These are phyloP conservation scores for Pantherophis guttatus DNA, from an alignment of 2,113 vertebrate genomes.

Conservation along the genomic window DNA sequence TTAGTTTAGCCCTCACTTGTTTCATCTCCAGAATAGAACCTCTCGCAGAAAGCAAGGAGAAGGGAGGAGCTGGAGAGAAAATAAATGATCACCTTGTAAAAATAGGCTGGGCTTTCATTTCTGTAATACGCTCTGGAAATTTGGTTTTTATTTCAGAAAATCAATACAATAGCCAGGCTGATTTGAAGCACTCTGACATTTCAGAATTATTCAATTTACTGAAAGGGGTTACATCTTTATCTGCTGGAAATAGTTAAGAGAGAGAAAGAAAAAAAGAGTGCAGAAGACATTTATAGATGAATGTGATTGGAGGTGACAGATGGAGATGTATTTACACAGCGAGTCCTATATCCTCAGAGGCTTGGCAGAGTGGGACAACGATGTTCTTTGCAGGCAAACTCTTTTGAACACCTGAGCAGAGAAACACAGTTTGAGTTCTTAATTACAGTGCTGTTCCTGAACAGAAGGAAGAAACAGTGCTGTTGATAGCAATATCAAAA, in stretches of 20 bases:
- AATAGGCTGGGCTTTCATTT: slow-evolving; percentile 9
- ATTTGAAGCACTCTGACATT: slow-evolving; percentile 38
- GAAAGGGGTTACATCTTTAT: slow-evolving; percentile 52
- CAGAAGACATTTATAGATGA: slow-evolving; percentile 33
- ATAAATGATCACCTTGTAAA: slow-evolving; percentile 37
- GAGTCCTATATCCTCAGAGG: slow-evolving; percentile 37
- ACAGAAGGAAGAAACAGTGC: background rate
- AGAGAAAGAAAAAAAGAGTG: slow-evolving; percentile 14
- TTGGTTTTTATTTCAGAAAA: slow-evolving; percentile 46
- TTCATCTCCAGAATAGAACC: slow-evolving; percentile 71
- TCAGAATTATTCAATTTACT: slow-evolving; percentile 48
- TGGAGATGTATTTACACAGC: slow-evolving; percentile 41
- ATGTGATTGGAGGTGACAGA: slow-evolving; percentile 26
- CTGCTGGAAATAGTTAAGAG: slow-evolving; percentile 39
- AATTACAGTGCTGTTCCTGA: background rate
- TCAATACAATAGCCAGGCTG: slow-evolving; percentile 55
- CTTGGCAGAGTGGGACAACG: background rate
- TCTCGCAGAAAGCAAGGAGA: slow-evolving; percentile 53
- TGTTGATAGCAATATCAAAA: background rate
- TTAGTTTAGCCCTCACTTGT: slow-evolving; percentile 74
- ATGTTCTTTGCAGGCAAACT: slow-evolving; percentile 23
- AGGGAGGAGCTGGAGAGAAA: slow-evolving; percentile 16
- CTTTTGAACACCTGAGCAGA: slow-evolving; percentile 22
- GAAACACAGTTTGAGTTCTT: slow-evolving; percentile 38
- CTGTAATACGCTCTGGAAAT: slow-evolving; percentile 42